Evolutionary conservation across 2,888 invertebrate species (phyloP), one percentile per base, ranked within the genome.

Genomic region (Germaria angustata): DNA sequence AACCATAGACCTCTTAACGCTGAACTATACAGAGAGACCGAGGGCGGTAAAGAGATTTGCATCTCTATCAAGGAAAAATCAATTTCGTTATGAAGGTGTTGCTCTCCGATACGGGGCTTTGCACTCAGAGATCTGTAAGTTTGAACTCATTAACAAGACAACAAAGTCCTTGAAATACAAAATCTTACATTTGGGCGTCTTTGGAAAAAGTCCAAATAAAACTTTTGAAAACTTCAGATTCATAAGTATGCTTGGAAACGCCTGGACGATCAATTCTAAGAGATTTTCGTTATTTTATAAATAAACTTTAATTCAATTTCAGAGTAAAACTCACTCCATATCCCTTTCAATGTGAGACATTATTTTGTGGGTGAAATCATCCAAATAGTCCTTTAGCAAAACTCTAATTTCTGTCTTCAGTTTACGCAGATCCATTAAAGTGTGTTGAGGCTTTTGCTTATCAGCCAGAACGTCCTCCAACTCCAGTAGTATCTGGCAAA

Each of bases 1-100:
- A 92, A 85, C 90, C 93, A 93, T 81, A 93, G 89, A 1, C 90
- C 92, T 22, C 93, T 89, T 24, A 93, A 86, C 0, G 92, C 92
- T 24, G 91, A 90, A 49, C 89, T 90, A 59, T 90, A 90, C 7
- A 92, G 87, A 41, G 91, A 89, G 0, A 93, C 88, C 0, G 87
- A 87, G 4, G 88, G 86, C 0, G 93, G 93, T 66, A 93, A 87
- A 0, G 91, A 87, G 1, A 93, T 89, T 66, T 89, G 88, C 86
- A 92, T 87, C 49, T 91, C 88, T 78, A 93, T 87, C 11, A 90
- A 87, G 1, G 91, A 88, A 84, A 93, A 93, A 15, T 90, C 88
- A 2, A 93, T 89, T 84, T 92, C 91, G 7, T 92, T 90, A 75
- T 92, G 91, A 0, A 85, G 85, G 7, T 85, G 85, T 69, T 88